Evolutionary conservation across 2,113 vertebrate genomes (phyloP), one percentile per base, ranked within the genome.

Genomic region (Pungitius pungitius): DNA sequence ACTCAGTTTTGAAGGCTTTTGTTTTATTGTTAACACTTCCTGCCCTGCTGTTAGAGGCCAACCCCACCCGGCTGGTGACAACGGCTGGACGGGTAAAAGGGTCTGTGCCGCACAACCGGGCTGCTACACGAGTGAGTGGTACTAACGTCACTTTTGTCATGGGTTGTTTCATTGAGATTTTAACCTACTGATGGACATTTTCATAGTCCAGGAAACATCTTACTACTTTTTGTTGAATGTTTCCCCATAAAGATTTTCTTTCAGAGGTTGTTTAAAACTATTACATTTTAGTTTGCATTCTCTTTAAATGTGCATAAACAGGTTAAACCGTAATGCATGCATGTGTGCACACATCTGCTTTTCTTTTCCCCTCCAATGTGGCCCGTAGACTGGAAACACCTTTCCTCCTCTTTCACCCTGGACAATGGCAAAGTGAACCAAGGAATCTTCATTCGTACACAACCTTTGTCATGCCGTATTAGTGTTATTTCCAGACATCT

Each of bases 401-500:
- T 79, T 82, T 80, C 75, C 83, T 87, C 51, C 27, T 74, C 82
- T 78, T 85, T 83, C 76, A 82, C 59, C 6, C 20, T 2, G 39
- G 30, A 89, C 69, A 88, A 86, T 59, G 54, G 80, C 65, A 74
- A 30, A 83, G 22, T 62, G 51, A 51, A 24, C 20, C 66, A 57
- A 77, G 73, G 56, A 75, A 64, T 42, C 68, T 67, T 17, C 77
- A 10, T 85, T 88, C 67, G 83, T 85, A 73, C 80, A 45, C 56
- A 7, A 73, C 71, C 77, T 86, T 89, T 88, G 85, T 90, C 75
- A 26, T 0, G 24, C 60, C 18, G 73, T 20, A 66, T 89, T 84
- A 73, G 67, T 45, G 64, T 84, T 72, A 66, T 71, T 81, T 84
- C 79, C 83, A 84, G 30, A 73, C 79, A 88, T 82, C 79, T 81